These are phyloP conservation scores for Pristionchus japonicus DNA, from an alignment of 2,888 invertebrate species.

Conservation along the genomic window DNA sequence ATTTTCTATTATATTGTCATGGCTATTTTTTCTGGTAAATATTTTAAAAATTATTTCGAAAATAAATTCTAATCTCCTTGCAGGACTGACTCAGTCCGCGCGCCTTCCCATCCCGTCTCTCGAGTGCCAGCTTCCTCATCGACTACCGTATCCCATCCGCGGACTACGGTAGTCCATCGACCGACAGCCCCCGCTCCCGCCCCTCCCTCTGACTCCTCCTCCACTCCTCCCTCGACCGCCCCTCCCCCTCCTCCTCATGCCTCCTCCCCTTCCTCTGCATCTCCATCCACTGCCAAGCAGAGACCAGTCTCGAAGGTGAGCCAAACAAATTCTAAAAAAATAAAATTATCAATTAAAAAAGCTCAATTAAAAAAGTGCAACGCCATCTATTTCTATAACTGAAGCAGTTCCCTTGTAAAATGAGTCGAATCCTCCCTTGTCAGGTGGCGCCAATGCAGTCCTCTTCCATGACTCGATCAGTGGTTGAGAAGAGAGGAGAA, in stretches of 20 bases:
- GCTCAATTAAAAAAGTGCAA: too few species aligned
- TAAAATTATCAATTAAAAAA: too few species aligned
- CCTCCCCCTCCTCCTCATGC: not conserved
- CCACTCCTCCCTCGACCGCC: too few species aligned
- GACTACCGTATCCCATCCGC: slow-evolving; percentile 1
- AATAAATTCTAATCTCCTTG: not conserved
- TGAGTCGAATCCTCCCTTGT: not conserved
- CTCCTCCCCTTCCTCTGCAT: not conserved
- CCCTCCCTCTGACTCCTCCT: not conserved
- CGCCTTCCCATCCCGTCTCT: not conserved
- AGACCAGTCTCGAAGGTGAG: slow-evolving; percentile 36
- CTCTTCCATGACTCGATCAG: not conserved
- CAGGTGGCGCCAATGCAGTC: slow-evolving; percentile 47
- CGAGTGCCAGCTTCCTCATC: not conserved
- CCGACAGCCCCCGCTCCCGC: not conserved
- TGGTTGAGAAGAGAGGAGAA: slow-evolving; percentile 34
- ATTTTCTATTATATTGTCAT: not conserved
- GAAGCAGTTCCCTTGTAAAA: too few species aligned
- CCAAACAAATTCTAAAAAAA: too few species aligned
- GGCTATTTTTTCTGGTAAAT: too few species aligned
- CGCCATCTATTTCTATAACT: too few species aligned
- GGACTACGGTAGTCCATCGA: not conserved
- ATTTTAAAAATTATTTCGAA: not conserved
- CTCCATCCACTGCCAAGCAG: slow-evolving; percentile 12
- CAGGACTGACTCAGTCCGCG: not conserved